Conservation (phyloP, 2,888 invertebrate genomes). For the Hylaea fasciaria region DNA sequence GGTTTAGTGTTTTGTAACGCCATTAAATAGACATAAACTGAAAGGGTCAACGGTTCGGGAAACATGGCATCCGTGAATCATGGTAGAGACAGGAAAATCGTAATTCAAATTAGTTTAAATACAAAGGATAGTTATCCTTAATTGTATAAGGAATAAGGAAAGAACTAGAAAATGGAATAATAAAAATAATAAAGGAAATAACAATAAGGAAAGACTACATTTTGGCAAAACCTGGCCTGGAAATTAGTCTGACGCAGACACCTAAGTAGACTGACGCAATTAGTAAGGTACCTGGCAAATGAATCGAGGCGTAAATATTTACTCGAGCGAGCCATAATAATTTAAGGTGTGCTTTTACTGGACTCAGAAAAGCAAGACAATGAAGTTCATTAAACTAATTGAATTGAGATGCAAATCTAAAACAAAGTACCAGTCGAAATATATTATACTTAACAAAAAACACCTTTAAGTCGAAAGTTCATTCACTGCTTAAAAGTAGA, state of each 20-base stretch:
- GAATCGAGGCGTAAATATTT: constrained; percentile 32
- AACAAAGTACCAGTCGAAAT: background rate
- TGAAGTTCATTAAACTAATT: constrained; percentile 21
- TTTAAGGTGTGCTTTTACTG: constrained; percentile 8
- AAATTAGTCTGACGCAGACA: constrained; percentile 22
- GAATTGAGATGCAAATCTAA: constrained; percentile 13
- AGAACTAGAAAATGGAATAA: constrained; percentile 4
- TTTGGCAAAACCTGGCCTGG: constrained; percentile 37
- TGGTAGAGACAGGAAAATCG: constrained; percentile 23
- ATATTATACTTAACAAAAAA: background rate
- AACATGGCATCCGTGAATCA: constrained; percentile 26
- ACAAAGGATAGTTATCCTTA: constrained; percentile 17
- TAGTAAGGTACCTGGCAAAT: constrained; percentile 25
- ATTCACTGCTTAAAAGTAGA: background rate
- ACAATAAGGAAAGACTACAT: constrained; percentile 11
- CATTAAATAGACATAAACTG: constrained; percentile 12
- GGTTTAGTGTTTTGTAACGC: constrained; percentile 8
- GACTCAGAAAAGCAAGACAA: constrained; percentile 18
- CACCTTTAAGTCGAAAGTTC: background rate
- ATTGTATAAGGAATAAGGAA: constrained; percentile 19
- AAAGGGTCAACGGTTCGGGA: constrained; percentile 7
- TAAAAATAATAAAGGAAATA: background rate
- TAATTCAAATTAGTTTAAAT: background rate
- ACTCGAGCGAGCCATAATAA: constrained; percentile 19
- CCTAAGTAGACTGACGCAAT: constrained; percentile 8